A percentile compares a stretch with the other conserved stretches of the same genome.
These are phyloP conservation scores for Syritta pipiens DNA, from an alignment of 2,888 invertebrate species.

Conservation along the genomic window DNA sequence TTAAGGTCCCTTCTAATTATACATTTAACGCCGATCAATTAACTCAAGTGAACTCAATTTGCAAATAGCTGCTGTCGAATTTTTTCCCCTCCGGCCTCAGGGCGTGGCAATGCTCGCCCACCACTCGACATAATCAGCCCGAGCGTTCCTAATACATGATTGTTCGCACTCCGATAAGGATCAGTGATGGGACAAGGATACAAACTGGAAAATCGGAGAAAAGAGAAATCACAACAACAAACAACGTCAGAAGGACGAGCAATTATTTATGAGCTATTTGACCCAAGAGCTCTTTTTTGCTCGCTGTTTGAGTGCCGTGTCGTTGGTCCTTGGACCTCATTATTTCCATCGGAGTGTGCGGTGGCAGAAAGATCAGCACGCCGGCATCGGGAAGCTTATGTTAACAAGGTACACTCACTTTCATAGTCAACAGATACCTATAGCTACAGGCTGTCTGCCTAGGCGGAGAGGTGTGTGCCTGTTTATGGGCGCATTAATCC, in stretches of 20 bases:
- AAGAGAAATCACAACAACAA: constrained; percentile 2
- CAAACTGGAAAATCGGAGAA: constrained; percentile 11
- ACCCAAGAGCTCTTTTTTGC: constrained; percentile 12
- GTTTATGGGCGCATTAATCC: constrained; percentile 64
- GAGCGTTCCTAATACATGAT: constrained; percentile 53
- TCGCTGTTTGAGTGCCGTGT: neutral
- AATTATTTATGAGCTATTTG: constrained; percentile 64
- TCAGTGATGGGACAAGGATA: constrained; percentile 7
- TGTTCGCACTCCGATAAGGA: constrained; percentile 51
- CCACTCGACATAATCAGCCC: constrained; percentile 1
- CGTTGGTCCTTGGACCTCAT: constrained; percentile 8
- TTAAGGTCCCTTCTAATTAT: constrained; percentile 58
- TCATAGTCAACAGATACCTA: constrained; percentile 36
- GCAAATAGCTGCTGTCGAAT: constrained; percentile 32
- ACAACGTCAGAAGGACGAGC: constrained; percentile 35
- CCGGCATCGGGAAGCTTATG: constrained; percentile 37
- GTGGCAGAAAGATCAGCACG: constrained; percentile 52
- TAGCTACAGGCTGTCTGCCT: constrained; percentile 3
- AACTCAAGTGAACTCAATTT: constrained; percentile 54
- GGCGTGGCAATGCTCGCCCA: neutral
- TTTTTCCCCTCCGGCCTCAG: neutral
- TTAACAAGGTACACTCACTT: constrained; percentile 63
- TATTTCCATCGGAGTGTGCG: constrained; percentile 26
- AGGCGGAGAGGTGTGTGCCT: constrained; percentile 58
- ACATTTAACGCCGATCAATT: constrained; percentile 57